Evolutionary conservation across 2,113 vertebrate genomes (phyloP), one percentile per base, ranked within the genome.

Genomic region (Picathartes gymnocephalus): DNA sequence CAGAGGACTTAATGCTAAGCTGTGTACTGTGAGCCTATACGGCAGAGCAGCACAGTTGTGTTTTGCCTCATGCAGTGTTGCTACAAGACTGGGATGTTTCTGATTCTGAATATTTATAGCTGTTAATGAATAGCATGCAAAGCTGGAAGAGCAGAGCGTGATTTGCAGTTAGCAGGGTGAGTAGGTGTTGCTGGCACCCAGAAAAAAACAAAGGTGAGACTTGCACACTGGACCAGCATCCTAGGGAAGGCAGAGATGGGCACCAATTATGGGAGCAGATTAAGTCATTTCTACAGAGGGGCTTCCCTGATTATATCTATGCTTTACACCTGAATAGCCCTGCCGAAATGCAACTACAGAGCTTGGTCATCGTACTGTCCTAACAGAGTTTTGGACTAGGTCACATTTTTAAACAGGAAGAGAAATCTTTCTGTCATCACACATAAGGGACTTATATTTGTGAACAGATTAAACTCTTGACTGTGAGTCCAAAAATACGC

Each of bases 401-500:
- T 76, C 88, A 80, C 50, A 19, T 79, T 91, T 93, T 89, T 92
- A 78, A 94, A 74, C 50, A 48, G 8, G 66, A 37, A 80, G 42
- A 84, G 50, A 50, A 80, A 65, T 78, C 64, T 92, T 95, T 84
- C 86, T 81, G 88, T 82, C 91, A 81, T 79, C 44, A 56, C 47
- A 68, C 40, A 35, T 64, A 73, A 73, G 71, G 83, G 90, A 95
- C 81, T 70, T 81, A 72, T 58, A 88, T 95, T 94, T 85, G 23
- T 31, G 71, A 96, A 70, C 48, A 88, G 81, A 96, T 65, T 47
- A 92, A 83, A 89, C 79, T 90, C 93, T 62, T 78, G 71, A 80
- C 81, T 94, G 61, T 6, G 79, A 91, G 78, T 92, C 82, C 86
- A 92, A 95, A 96, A 91, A 77, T n/a, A 77, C 6, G 6, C 27